A percentile compares a stretch with the other conserved stretches of the same genome.
These are phyloP conservation scores for Cepaea nemoralis DNA, from an alignment of 1,140 invertebrate genomes.

Conservation along the genomic window DNA sequence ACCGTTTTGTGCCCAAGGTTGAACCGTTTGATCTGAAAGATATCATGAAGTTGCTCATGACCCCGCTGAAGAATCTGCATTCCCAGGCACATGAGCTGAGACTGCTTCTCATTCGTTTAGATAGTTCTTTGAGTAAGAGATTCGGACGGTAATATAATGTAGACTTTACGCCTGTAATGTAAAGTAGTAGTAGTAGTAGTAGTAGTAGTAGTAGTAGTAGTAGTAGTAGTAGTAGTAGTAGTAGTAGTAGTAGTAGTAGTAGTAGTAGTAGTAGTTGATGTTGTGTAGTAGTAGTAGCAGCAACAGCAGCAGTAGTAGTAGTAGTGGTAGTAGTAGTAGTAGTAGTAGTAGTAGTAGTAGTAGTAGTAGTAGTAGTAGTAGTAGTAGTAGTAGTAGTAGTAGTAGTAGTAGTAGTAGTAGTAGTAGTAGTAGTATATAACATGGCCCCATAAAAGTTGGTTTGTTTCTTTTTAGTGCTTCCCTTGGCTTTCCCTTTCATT, in stretches of 20 bases:
- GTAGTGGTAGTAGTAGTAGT: conserved; percentile 3
- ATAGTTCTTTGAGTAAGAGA: too few relatives aligned
- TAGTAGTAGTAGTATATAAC: conserved; percentile 2
- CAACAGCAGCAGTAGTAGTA: not conserved
- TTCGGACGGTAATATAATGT: not conserved
- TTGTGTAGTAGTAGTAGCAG: not conserved
- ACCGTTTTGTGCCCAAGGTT: conserved; percentile 50
- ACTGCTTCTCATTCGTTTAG: too few relatives aligned
- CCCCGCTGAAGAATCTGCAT: not conserved
- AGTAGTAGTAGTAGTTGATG: too few relatives aligned
- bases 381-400: conserved; percentile 6
- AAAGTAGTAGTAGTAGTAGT: conserved; percentile 10
- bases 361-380: conserved; percentile 14
- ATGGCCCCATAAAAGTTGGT: too few relatives aligned
- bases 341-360: conserved; percentile 11
- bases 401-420: not conserved
- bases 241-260: not conserved
- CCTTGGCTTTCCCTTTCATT: too few relatives aligned
- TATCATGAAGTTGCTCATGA: conserved; percentile 13
- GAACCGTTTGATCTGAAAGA: conserved; percentile 47
- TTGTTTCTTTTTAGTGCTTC: too few relatives aligned
- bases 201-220: conserved; percentile 11
- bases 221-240: conserved; percentile 12
- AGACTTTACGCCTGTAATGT: too few relatives aligned
- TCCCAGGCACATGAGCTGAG: not conserved